These are phyloP conservation scores for Pyralis farinalis DNA, from an alignment of 2,888 invertebrate species.

Conservation along the genomic window DNA sequence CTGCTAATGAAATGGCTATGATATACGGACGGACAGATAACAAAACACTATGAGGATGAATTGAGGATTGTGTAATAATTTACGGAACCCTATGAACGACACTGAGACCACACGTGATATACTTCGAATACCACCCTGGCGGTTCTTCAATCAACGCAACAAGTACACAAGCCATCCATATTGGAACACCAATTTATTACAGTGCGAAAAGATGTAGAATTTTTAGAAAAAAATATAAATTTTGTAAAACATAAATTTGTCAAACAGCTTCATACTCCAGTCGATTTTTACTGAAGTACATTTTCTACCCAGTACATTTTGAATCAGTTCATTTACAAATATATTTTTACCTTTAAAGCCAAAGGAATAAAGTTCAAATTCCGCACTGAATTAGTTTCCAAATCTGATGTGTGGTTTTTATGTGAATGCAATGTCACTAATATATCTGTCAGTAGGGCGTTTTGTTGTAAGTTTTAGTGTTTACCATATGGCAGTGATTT, in stretches of 20 bases:
- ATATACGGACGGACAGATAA: too few relatives aligned
- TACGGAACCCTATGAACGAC: too few relatives aligned
- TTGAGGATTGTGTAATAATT: too few relatives aligned
- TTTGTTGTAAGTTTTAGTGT: conserved; percentile 60
- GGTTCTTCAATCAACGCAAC: conserved; percentile 6
- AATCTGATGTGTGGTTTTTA: conserved; percentile 36
- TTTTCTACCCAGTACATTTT: conserved; percentile 6
- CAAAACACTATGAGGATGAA: too few relatives aligned
- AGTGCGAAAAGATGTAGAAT: conserved; percentile 14
- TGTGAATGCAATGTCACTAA: conserved; percentile 53
- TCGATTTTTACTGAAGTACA: too few relatives aligned
- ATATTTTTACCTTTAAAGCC: conserved; percentile 11
- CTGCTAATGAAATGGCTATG: too few relatives aligned
- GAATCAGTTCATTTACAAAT: conserved; percentile 5
- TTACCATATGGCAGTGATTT: conserved; percentile 66
- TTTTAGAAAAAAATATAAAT: conserved; percentile 10
- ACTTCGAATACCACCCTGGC: conserved; percentile 11
- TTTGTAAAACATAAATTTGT: conserved; percentile 1
- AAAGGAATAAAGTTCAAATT: conserved; percentile 29
- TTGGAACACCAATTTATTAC: conserved; percentile 10
- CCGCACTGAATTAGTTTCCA: conserved; percentile 12
- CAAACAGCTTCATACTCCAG: background rate
- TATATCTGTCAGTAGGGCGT: conserved; percentile 74
- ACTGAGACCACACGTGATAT: conserved; percentile 14
- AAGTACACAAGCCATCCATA: conserved; percentile 9